Conservation (phyloP, 1,140 invertebrate species). For the Oncopeltus fasciatus region DNA sequence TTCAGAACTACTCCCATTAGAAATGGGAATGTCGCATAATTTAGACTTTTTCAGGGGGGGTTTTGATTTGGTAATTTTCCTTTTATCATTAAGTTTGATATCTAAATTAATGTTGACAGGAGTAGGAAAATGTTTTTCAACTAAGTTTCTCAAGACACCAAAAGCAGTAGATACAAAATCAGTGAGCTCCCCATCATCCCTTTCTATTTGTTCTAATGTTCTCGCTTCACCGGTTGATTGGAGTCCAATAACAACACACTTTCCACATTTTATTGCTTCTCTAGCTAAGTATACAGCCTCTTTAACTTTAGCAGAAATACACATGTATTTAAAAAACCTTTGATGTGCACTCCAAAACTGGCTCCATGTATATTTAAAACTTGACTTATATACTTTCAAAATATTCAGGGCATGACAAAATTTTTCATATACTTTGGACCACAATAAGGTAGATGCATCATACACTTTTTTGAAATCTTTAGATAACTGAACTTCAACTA, state of each 20-base stretch:
- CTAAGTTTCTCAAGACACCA: slow-evolving; percentile 85
- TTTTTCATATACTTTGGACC: slow-evolving; percentile 86
- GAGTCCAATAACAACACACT: slow-evolving; percentile 96
- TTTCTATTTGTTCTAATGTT: slow-evolving; percentile 87
- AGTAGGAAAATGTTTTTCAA: slow-evolving; percentile 94
- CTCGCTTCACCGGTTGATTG: slow-evolving; percentile 96
- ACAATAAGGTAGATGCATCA: slow-evolving; percentile 85
- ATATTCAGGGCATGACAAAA: slow-evolving; percentile 87
- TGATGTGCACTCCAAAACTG: slow-evolving; percentile 99
- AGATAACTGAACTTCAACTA: slow-evolving; percentile 84
- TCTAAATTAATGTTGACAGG: slow-evolving; percentile 67
- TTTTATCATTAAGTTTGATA: slow-evolving; percentile 22
- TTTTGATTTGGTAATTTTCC: slow-evolving; percentile 30
- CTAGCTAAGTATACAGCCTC: slow-evolving; percentile 48
- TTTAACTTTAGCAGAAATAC: slow-evolving; percentile 91
- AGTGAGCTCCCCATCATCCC: slow-evolving; percentile 84
- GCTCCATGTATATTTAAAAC: slow-evolving; percentile 88
- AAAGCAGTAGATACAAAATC: slow-evolving; percentile 99
- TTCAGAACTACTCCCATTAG: slow-evolving; percentile 27
- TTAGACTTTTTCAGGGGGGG: slow-evolving; percentile 23
- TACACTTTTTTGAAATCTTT: slow-evolving; percentile 80
- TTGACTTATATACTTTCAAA: slow-evolving; percentile 75
- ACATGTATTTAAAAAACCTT: slow-evolving; percentile 97
- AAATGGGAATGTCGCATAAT: slow-evolving; percentile 32
- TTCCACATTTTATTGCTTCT: slow-evolving; percentile 87